Base-by-base conservation (phyloP, 2,888 invertebrate genomes). In the Phania funesta region DNA sequence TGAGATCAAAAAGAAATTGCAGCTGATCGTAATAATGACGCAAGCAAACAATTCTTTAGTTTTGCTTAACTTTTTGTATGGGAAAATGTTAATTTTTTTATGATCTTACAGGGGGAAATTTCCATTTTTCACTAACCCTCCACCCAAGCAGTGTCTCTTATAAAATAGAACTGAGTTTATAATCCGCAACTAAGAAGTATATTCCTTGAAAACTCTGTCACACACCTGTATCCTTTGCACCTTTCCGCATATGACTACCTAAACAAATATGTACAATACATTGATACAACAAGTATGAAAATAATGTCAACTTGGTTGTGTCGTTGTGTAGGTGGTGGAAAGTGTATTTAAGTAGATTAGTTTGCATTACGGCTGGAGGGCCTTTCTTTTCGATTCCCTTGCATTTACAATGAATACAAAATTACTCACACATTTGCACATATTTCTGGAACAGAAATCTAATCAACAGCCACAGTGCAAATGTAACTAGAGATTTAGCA, bases 261-360 rank as follows among this genome's bases (percentile, higher is more conserved):
- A 29, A 48, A 22, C 48, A 48, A 32, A 29, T 46, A 46, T 16
- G 13, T 9, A 18, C 2, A 1, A 24, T 7, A 58, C 60, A 62
- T 29, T 32, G 13, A 24, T 20, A 52, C 24, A 46, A 18, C 44
- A 54, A 44, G 13, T 46, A 54, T n/a, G 38, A 41, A 60, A 16
- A 44, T 29, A 60, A 60, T 60, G 58, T 56, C 41, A 44, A 29
- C 48, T 20, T 41, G 24, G 11, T 52, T 65, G 18, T 67, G 16
- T 9, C 64, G 18, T 26, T 35, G 24, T 54, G 44, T 73, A 70
- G 54, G 64, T 74, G 62, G 74, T 58, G 64, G 32, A 56, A 67
- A 41, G 54, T 65, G 54, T 70, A 60, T 78, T 82, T 75, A 82
- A 82, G 54, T 65, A 82, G 82, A 82, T 82, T 82, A 82, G 82